phyloP scores from a whole-genome alignment of 2,113 vertebrate genomes.

The Dissostichus mawsoni region DNA sequence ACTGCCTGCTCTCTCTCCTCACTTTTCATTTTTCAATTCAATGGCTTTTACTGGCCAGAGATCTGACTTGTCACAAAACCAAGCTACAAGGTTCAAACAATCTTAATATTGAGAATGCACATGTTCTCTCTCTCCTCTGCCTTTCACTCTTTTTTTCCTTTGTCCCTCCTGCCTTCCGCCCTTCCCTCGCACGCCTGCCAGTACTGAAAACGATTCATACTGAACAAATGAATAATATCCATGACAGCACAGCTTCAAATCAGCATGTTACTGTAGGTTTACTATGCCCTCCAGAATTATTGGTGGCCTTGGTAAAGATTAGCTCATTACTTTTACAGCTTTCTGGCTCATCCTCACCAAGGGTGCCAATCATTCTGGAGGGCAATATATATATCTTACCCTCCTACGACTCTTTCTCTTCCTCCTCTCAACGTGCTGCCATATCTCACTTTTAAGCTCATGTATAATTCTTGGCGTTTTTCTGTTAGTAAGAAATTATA shows the following conservation, averaged over 20 bases:
- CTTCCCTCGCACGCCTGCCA: constrained; percentile 10
- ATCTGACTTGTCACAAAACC: constrained; percentile 30
- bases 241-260: constrained; percentile 52
- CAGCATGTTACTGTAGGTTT: constrained; percentile 45
- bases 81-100: constrained; percentile 3
- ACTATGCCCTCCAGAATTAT: constrained; percentile 66
- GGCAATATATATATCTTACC: constrained; percentile 41
- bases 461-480: constrained; percentile 52
- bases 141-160: neutral
- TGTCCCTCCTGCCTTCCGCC: neutral
- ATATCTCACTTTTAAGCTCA: constrained; percentile 38
- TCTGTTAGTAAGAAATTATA: constrained; percentile 36
- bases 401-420: constrained; percentile 15
- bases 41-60: neutral
- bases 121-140: neutral
- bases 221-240: constrained; percentile 62
- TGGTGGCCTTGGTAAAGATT: constrained; percentile 65
- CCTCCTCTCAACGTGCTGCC: neutral
- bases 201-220: constrained; percentile 32
- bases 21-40: neutral
- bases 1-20: constrained; percentile 4
- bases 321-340: constrained; percentile 72
- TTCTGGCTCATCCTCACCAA: constrained; percentile 61
- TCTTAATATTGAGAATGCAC: constrained; percentile 22
- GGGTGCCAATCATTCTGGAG: constrained; percentile 58